Evolutionary conservation across 2,113 vertebrate species (phyloP).

Genomic region (Anguilla rostrata): DNA sequence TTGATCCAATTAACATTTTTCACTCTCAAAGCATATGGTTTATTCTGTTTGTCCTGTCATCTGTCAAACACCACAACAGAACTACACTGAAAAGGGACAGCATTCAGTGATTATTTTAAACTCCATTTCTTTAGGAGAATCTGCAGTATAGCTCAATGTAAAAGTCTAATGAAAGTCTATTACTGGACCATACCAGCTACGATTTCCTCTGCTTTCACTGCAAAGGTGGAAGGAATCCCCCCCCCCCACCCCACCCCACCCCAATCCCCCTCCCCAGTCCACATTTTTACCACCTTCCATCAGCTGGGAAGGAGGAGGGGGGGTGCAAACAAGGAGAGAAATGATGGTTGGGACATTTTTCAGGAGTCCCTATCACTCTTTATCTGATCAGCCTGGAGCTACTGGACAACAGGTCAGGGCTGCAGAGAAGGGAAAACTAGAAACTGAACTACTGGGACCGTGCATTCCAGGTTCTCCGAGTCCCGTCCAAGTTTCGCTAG

Average conservation of each 20-base stretch:
- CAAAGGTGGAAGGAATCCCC: too few relatives aligned
- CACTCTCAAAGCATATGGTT: neutral
- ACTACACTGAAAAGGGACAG: neutral
- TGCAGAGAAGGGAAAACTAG: constrained; percentile 50
- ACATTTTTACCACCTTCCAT: constrained; percentile 34
- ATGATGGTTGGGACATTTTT: constrained; percentile 78
- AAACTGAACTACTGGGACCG: constrained; percentile 54
- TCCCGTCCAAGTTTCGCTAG: neutral
- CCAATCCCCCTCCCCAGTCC: constrained; percentile 18
- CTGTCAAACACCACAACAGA: neutral
- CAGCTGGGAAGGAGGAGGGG: constrained; percentile 34
- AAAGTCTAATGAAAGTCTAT: too few relatives aligned
- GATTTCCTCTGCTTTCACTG: too few relatives aligned
- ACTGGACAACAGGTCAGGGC: constrained; percentile 71
- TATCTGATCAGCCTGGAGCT: constrained; percentile 79
- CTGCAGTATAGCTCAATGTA: too few relatives aligned
- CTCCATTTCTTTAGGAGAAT: too few relatives aligned
- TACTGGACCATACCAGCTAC: too few relatives aligned
- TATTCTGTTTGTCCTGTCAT: neutral
- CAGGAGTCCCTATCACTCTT: constrained; percentile 72
- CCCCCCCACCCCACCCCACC: constrained; percentile 41
- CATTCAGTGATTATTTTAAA: neutral
- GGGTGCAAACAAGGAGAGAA: constrained; percentile 35
- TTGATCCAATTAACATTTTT: neutral
- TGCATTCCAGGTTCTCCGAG: constrained; percentile 58